These are phyloP conservation scores for Labroides dimidiatus DNA, from an alignment of 2,797 vertebrate species.

Conservation along the genomic window DNA sequence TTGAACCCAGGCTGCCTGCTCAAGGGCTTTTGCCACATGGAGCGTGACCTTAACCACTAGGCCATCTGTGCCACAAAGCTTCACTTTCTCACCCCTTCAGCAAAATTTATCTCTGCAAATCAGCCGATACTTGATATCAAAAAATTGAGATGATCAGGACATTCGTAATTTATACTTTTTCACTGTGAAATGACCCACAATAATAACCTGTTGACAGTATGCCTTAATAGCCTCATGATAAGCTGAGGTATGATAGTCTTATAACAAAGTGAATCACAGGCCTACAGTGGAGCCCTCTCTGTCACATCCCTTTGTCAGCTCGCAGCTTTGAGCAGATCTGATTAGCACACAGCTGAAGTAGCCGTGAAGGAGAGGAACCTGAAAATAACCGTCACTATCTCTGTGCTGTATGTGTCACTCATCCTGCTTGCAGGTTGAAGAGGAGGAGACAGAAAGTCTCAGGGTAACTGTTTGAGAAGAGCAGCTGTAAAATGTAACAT, in stretches of 20 bases:
- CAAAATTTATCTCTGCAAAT: no score
- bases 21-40: no score
- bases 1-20: no score
- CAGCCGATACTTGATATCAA: no score
- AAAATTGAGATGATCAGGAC: no score
- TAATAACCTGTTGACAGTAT: no score
- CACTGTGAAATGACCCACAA: no score
- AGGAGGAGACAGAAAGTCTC: constrained; percentile 42
- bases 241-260: neutral
- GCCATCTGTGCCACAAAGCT: no score
- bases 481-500: constrained; percentile 72
- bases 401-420: constrained; percentile 35
- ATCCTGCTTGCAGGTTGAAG: constrained; percentile 2
- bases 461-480: constrained; percentile 50
- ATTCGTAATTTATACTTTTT: no score
- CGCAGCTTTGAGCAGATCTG: constrained; percentile 5
- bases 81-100: no score
- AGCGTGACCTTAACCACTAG: no score
- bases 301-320: neutral
- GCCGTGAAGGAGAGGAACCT: constrained; percentile 12
- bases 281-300: neutral
- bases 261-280: neutral
- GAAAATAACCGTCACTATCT: constrained; percentile 45
- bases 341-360: constrained; percentile 28
- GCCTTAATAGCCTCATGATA: neutral